Percentiles rank a stretch among this genome's conserved stretches.
These are phyloP conservation scores for Babyrousa celebensis DNA, from an alignment of 2,797 vertebrate species.

Conservation along the genomic window DNA sequence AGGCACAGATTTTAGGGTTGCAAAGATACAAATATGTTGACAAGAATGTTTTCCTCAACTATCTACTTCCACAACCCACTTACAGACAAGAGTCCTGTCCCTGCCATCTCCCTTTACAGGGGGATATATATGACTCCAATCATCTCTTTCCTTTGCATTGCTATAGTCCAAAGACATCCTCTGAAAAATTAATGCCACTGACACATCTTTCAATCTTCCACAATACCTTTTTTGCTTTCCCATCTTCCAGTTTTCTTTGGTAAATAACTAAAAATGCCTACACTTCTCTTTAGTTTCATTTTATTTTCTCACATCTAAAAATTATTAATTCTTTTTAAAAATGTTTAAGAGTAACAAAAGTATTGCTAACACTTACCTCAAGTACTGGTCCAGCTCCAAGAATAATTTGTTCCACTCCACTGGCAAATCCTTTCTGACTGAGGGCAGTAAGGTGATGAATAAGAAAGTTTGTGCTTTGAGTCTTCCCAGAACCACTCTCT, in stretches of 20 bases:
- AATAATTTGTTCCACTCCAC: constrained; percentile 99
- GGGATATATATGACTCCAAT: neutral
- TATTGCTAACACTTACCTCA: constrained; percentile 94
- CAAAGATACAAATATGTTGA: constrained; percentile 16
- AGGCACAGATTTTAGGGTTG: neutral
- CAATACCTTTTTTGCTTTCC: constrained; percentile 19
- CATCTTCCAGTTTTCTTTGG: constrained; percentile 12
- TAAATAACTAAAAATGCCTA: constrained; percentile 35
- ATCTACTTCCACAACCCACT: neutral
- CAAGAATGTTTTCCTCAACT: constrained; percentile 8
- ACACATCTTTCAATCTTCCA: neutral
- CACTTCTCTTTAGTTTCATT: constrained; percentile 42
- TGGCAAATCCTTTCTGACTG: constrained; percentile 99
- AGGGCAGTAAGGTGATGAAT: constrained; percentile 99
- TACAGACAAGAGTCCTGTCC: neutral
- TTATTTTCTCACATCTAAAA: constrained; percentile 60
- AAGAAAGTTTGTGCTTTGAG: constrained; percentile 99
- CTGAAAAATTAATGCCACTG: neutral
- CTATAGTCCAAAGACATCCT: neutral
- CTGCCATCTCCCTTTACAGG: neutral
- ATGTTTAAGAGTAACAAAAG: constrained; percentile 62
- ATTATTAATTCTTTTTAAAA: neutral
- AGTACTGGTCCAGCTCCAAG: constrained; percentile 98
- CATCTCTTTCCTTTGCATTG: neutral
- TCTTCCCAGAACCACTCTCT: constrained; percentile 99